phyloP scores from a whole-genome alignment of 2,797 vertebrate genomes.

The Tokudaia tokunoshimensis region DNA sequence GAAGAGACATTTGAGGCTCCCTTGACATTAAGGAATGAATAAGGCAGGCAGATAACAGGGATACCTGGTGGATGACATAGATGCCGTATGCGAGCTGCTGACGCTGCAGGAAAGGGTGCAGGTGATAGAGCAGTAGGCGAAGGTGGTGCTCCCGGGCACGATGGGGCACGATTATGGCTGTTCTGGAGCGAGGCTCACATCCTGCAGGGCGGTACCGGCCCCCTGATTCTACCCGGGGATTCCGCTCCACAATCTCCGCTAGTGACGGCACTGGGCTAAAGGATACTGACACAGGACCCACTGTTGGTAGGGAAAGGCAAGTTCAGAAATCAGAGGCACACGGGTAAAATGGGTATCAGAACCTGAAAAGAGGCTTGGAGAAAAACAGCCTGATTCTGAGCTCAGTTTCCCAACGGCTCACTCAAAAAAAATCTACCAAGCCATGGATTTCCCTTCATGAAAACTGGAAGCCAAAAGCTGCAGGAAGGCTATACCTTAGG shows the following conservation, averaged over 20 bases:
- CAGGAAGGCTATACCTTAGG: constrained; percentile 2
- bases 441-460: neutral
- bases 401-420: neutral
- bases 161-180: constrained; percentile 96
- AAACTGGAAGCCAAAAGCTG: neutral
- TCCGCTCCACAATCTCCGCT: constrained; percentile 93
- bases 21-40: neutral
- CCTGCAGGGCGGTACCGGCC: constrained; percentile 93
- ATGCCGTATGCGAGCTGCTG: constrained; percentile 98
- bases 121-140: constrained; percentile 95
- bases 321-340: neutral
- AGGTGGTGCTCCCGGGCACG: constrained; percentile 95
- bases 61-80: constrained; percentile 98
- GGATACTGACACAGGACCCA: constrained; percentile 95
- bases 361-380: neutral
- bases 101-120: constrained; percentile 97
- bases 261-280: constrained; percentile 92
- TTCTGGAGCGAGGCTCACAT: constrained; percentile 94
- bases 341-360: neutral
- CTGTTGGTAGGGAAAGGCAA: constrained; percentile 83
- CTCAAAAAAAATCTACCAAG: constrained; percentile 19
- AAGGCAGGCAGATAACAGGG: fast-evolving
- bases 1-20: neutral
- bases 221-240: constrained; percentile 92
- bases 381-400: neutral